phyloP scores from a whole-genome alignment of 2,113 vertebrate species.

The Tympanuchus pallidicinctus region DNA sequence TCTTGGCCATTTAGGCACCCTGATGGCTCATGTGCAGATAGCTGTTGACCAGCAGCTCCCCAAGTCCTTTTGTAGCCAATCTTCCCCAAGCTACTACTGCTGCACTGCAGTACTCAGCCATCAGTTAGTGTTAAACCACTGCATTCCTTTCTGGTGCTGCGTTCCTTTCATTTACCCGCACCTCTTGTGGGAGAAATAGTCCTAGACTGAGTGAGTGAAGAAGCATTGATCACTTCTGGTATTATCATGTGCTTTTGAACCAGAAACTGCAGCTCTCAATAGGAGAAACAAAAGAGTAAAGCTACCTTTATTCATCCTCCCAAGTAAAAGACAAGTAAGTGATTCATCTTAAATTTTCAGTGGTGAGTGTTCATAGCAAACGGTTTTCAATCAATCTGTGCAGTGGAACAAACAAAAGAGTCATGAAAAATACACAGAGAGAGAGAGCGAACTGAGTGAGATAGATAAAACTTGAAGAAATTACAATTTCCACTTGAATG shows the following conservation, averaged over 20 bases:
- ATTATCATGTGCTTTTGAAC: background rate
- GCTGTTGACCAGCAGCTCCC: background rate
- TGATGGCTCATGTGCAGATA: background rate
- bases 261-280: background rate
- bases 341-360: background rate
- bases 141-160: background rate
- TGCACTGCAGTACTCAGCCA: background rate
- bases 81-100: background rate
- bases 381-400: background rate
- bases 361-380: background rate
- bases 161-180: background rate
- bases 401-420: background rate
- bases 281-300: background rate
- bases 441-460: background rate
- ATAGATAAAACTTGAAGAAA: background rate
- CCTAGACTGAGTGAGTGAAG: rapidly evolving
- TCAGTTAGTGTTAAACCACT: background rate
- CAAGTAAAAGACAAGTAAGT: background rate
- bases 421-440: background rate
- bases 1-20: background rate
- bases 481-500: background rate
- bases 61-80: background rate
- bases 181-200: background rate
- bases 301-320: background rate
- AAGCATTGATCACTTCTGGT: rapidly evolving